Evolutionary conservation across 2,888 invertebrate species (phyloP).

Genomic region (Scaptomyza polygonia): DNA sequence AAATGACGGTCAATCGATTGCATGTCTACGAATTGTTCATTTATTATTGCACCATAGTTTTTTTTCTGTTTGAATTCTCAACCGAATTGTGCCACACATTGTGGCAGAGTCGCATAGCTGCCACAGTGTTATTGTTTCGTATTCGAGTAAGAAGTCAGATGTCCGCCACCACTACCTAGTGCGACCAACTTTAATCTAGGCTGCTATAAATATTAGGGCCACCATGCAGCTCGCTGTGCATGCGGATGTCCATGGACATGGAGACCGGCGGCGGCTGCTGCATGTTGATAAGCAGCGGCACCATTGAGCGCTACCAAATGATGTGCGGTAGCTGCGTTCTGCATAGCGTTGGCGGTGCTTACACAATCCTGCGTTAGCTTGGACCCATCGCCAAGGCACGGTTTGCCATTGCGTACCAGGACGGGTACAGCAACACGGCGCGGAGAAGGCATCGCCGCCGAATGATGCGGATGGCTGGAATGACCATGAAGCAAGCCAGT

Average conservation of each 20-base stretch:
- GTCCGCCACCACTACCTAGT: slow-evolving; percentile 12
- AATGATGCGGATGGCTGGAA: slow-evolving; percentile 80
- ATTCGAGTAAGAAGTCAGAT: slow-evolving; percentile 74
- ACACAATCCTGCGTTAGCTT: slow-evolving; percentile 85
- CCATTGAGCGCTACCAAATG: slow-evolving; percentile 70
- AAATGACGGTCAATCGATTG: slow-evolving; percentile 9
- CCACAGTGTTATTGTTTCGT: slow-evolving; percentile 59
- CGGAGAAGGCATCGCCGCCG: slow-evolving; percentile 90
- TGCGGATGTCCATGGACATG: slow-evolving; percentile 82
- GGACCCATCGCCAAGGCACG: slow-evolving; percentile 88
- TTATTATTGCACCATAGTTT: slow-evolving; percentile 72
- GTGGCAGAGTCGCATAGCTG: slow-evolving; percentile 12
- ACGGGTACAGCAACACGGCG: slow-evolving; percentile 97
- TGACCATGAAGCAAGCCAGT: slow-evolving; percentile 77
- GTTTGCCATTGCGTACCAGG: slow-evolving; percentile 96
- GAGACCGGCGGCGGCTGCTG: slow-evolving; percentile 80
- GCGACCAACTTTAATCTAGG: slow-evolving; percentile 34
- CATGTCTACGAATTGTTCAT: slow-evolving; percentile 17
- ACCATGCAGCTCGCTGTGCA: slow-evolving; percentile 81
- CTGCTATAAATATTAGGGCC: slow-evolving; percentile 83
- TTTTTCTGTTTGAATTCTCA: slow-evolving; percentile 30
- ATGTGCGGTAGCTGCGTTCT: slow-evolving; percentile 81
- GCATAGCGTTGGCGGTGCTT: slow-evolving; percentile 84
- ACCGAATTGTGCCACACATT: slow-evolving; percentile 14
- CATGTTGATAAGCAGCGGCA: slow-evolving; percentile 83